Evolutionary conservation across 2,113 vertebrate species (phyloP), one percentile per base, ranked within the genome.

Genomic region (Hassar affinis): DNA sequence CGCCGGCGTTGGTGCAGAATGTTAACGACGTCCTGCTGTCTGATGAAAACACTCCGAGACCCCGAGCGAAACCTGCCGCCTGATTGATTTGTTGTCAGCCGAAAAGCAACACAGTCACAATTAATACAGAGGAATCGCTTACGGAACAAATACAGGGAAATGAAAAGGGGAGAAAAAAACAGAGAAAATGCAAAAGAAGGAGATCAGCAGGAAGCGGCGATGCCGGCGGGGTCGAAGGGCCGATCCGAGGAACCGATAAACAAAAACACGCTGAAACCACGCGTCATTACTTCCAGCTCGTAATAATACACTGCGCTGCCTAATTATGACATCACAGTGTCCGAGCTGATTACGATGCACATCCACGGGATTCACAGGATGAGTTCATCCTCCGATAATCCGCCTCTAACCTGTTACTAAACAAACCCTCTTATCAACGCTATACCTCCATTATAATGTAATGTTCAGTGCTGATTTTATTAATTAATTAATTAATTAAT

Each of bases 71-170:
- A 80, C 68, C 71, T 78, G 85, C 79, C 75, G 81, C 68, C 80
- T 86, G 82, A 91, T 87, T 80, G 88, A 92, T 93, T 89, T 89
- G 54, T 85, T 88, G 84, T 86, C 83, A 59, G 35, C 47, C 51
- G 72, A 66, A n/a, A 80, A 71, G 78, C 57, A 88, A 66, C 85
- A 84, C 79, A 54, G 79, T 30, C 82, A 75, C 79, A 77, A 80
- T 80, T 64, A 84, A 85, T 78, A 45, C 74, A 9, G 68, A 80
- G 61, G 45, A 80, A 80, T 66, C 27, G 27, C 45, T 80, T 35
- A 66, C 2, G 35, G 78, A 33, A 12, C n/a, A 27, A 30, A 49
- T 45, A 66, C 42, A 4, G 35, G n/a, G 51, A 45, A 20, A 33
- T 22, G n/a, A 18, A 10, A 49, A 20, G 3, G 17, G 6, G 7